phyloP scores from a whole-genome alignment of 2,797 vertebrate genomes.

The Bryconaethiops microstoma region DNA sequence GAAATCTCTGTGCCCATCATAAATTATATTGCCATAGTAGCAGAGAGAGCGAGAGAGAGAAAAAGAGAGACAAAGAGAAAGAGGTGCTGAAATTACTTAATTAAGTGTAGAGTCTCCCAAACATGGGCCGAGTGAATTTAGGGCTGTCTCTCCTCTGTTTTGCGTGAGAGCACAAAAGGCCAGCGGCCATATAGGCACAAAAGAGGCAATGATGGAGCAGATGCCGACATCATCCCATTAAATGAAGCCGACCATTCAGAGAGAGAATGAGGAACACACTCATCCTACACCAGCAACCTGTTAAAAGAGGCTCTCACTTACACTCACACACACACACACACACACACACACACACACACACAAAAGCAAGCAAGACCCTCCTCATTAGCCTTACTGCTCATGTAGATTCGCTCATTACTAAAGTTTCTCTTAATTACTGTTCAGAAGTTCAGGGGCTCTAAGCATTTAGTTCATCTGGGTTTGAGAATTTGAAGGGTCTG shows the following conservation, averaged over 20 bases:
- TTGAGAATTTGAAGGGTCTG: not conserved
- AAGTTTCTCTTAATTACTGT: conserved; percentile 29
- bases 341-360: conserved; percentile 25
- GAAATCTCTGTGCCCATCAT: not conserved
- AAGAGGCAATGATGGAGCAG: conserved; percentile 54
- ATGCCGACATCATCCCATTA: conserved; percentile 59
- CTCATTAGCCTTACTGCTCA: conserved; percentile 27
- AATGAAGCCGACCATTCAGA: conserved; percentile 49
- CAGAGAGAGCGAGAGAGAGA: conserved; percentile 20
- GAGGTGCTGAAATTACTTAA: conserved; percentile 56
- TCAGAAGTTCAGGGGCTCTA: conserved; percentile 9
- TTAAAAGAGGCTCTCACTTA: conserved; percentile 33
- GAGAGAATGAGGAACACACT: conserved; percentile 51
- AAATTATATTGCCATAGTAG: not conserved
- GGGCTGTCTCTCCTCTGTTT: conserved; percentile 54
- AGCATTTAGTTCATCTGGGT: conserved; percentile 5
- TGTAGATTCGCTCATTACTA: conserved; percentile 18
- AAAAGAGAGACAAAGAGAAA: conserved; percentile 28
- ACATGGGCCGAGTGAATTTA: conserved; percentile 54
- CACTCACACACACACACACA: conserved; percentile 25
- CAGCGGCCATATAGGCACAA: conserved; percentile 49
- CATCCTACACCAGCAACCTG: conserved; percentile 55
- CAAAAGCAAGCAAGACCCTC: conserved; percentile 20
- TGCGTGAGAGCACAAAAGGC: conserved; percentile 59
- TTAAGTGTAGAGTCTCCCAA: conserved; percentile 58